These are phyloP conservation scores for Protonibea diacanthus DNA, from an alignment of 2,797 vertebrate genomes.

Conservation along the genomic window DNA sequence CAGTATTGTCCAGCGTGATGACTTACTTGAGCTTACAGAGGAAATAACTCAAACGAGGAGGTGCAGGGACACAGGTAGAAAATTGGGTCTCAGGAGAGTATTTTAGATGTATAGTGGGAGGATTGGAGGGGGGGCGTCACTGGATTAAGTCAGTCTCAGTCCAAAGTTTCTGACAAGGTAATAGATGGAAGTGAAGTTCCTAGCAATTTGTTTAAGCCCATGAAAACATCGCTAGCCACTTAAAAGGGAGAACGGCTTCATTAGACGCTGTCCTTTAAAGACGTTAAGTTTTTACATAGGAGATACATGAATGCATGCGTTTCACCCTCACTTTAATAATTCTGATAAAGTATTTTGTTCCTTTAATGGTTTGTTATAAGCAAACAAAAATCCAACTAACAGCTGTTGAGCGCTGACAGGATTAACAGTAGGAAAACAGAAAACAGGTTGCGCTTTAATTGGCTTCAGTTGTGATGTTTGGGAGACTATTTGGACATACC, in stretches of 20 bases:
- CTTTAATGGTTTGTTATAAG: constrained; percentile 16
- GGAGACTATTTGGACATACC: constrained; percentile 19
- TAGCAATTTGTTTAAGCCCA: constrained; percentile 18
- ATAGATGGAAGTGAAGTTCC: constrained; percentile 46
- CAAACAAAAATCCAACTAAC: constrained; percentile 26
- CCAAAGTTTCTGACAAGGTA: constrained; percentile 69
- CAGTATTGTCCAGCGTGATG: constrained; percentile 55
- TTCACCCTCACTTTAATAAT: constrained; percentile 25
- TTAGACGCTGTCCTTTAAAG: background rate
- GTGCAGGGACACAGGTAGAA: constrained; percentile 50
- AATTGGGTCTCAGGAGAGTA: constrained; percentile 68
- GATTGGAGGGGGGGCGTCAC: constrained; percentile 31
- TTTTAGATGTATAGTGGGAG: constrained; percentile 60
- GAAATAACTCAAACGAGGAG: constrained; percentile 58
- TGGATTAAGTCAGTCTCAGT: constrained; percentile 67
- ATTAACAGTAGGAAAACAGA: constrained; percentile 31
- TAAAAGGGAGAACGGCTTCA: constrained; percentile 25
- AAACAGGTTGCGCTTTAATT: constrained; percentile 45
- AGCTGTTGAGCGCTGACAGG: constrained; percentile 35
- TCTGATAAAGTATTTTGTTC: background rate
- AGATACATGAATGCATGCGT: background rate
- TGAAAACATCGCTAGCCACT: constrained; percentile 10
- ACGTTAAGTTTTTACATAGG: constrained; percentile 1
- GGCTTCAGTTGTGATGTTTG: constrained; percentile 22
- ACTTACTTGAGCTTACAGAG: constrained; percentile 56